Conservation (phyloP, 2,797 vertebrate species). For the Psittacula echo region DNA sequence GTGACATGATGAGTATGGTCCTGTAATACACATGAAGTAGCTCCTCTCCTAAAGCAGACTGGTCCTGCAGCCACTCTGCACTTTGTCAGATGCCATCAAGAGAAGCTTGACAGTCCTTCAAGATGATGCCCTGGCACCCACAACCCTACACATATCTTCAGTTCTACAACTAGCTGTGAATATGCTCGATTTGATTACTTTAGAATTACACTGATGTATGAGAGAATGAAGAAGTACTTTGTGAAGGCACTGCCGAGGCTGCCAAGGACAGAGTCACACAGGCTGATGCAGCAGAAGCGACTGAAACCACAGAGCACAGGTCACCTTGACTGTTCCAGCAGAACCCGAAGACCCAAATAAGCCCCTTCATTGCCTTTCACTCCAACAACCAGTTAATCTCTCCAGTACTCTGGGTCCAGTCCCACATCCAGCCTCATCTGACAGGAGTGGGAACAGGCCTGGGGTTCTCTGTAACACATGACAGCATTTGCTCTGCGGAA, state of each 20-base stretch:
- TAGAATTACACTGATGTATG: background rate
- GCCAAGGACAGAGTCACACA: background rate
- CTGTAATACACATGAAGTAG: background rate
- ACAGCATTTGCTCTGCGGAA: background rate
- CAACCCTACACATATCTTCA: background rate
- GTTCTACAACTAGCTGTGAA: background rate
- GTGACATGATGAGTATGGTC: background rate
- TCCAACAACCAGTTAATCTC: background rate
- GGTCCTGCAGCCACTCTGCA: background rate
- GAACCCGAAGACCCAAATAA: background rate
- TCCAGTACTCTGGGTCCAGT: background rate
- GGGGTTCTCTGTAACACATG: background rate
- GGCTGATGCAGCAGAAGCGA: background rate
- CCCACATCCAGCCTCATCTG: background rate
- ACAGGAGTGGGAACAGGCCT: background rate
- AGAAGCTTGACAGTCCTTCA: background rate
- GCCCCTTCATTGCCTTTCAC: background rate
- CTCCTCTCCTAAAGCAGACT: background rate
- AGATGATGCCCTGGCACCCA: background rate
- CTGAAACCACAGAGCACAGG: background rate
- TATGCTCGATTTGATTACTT: background rate
- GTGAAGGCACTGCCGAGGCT: background rate
- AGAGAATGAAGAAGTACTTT: background rate
- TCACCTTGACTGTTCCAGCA: background rate
- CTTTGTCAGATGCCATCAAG: background rate